Evolutionary conservation across 2,888 invertebrate species (phyloP), one percentile per base, ranked within the genome.

Genomic region (Imbricaverruca yamaguchii): DNA sequence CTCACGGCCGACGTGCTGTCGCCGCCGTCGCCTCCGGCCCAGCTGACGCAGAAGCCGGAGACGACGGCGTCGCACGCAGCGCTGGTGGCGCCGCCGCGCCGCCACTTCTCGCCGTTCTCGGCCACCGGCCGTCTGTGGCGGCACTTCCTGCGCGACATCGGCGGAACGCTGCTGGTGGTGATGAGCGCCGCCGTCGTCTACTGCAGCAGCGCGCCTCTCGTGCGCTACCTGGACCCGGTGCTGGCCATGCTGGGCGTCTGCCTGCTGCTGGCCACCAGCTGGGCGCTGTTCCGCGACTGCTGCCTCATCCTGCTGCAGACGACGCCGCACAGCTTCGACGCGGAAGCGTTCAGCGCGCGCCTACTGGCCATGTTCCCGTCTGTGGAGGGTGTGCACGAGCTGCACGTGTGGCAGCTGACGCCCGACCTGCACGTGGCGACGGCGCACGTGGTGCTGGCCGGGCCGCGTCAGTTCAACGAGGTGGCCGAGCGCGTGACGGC

Each of bases 331-430:
- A 93, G 95, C 21, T 92, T 97, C 83, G 92, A 96, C 85, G 92
- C 94, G 77, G 90, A 91, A 83, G 89, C 90, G 13, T 89, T 95
- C 83, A 91, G 92, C 84, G 88, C 89, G 63, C 91, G 92, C 83
- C 86, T 95, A 69, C 86, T 91, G 0, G 87, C 89, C 81, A 90
- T 91, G 83, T 93, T 93, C 86, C 92, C 92, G 0, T 91, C 91
- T 83, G 91, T 93, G 81, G 88, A 91, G 0, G 92, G 91, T 85
- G 92, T 95, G 39, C 96, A 96, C 86, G 95, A 96, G 87, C 89
- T 96, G 74, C 96, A 96, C 86, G 92, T 96, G 53, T 96, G 96
- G 95, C 93, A 94, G 85, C 88, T 96, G 83, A 93, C 94, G 9
- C 91, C 93, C 0, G 91, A 91, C 84, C 92, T 92, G 87, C 91